Conservation (phyloP, 2,888 invertebrate genomes). For the Eugnorisma glareosa region DNA sequence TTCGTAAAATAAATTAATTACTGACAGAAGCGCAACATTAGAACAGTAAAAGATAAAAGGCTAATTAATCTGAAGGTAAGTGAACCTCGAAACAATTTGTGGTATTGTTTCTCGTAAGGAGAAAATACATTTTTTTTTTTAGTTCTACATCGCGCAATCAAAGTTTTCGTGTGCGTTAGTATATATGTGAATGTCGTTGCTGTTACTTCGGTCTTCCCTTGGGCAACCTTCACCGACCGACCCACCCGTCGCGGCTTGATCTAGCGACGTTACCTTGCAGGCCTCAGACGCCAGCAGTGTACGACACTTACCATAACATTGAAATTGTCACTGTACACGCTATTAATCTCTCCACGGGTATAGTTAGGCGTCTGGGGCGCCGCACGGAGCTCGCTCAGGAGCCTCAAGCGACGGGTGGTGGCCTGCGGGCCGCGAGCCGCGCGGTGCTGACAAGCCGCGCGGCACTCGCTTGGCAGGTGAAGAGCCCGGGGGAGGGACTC, state of each 20-base stretch:
- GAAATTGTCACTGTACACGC: constrained; percentile 29
- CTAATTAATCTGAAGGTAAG: background rate
- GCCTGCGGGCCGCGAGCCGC: constrained; percentile 7
- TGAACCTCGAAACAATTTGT: background rate
- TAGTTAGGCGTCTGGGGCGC: constrained; percentile 78
- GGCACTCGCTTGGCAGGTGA: constrained; percentile 27
- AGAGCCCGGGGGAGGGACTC: constrained; percentile 24
- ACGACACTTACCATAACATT: background rate
- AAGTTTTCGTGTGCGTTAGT: background rate
- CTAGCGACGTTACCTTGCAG: constrained; percentile 89
- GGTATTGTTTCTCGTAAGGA: background rate
- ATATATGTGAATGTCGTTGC: background rate
- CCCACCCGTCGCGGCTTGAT: constrained; percentile 82
- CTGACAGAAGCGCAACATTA: background rate
- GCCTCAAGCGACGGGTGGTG: constrained; percentile 28
- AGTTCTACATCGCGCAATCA: constrained; percentile 16
- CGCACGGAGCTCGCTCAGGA: constrained; percentile 84
- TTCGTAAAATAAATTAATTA: background rate
- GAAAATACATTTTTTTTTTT: constrained; percentile 1
- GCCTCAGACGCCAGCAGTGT: constrained; percentile 85
- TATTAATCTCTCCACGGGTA: constrained; percentile 47
- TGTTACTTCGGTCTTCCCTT: constrained; percentile 21
- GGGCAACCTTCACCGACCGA: constrained; percentile 56
- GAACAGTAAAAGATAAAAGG: background rate
- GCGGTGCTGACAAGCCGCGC: background rate